Evolutionary conservation across 2,797 vertebrate species (phyloP), one percentile per base, ranked within the genome.

Genomic region (Urocyon cinereoargenteus): DNA sequence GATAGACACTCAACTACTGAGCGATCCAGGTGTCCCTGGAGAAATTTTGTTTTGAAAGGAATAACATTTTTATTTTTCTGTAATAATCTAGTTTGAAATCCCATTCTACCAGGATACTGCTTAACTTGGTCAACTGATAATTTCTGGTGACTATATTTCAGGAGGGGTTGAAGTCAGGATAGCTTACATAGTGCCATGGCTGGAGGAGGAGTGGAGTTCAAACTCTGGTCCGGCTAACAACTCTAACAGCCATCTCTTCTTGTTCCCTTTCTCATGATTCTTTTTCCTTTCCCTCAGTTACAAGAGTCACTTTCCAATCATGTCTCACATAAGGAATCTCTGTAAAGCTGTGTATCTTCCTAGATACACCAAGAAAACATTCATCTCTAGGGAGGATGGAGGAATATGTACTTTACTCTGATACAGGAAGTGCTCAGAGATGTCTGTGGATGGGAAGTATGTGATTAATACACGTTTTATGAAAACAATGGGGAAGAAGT

Each of bases 41-140:
- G 11, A 61, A 90, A 55, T 91, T 90, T 83, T 82, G 14, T 92
- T 87, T 97, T 73, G 87, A 93, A 59, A n/a, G 13, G 28, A 93
- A 87, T 55, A 86, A 45, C 77, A 45, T n/a, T 75, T 90, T 64
- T 53, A 83, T 77, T 91, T 92, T 96, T 88, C 40, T 66, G 8
- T 70, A 75, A 73, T 26, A 57, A 77, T 82, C 19, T 81, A 93
- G 91, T 89, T 93, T 72, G 49, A 84, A 83, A 55, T 7, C 62
- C 14, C 57, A 64, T 93, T 55, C 14, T 2, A 61, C 3, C 1
- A 55, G 24, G 8, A 6, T 75, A 9, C 9, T 28, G 55, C n/a
- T 72, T 92, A 81, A 77, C 49, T 89, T 73, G 72, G 45, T 90
- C 57, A 86, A 51, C 3, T 96, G 75, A 89, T 73, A 73, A 82